Conservation (phyloP, 2,113 vertebrate genomes). For the Xiphophorus maculatus region DNA sequence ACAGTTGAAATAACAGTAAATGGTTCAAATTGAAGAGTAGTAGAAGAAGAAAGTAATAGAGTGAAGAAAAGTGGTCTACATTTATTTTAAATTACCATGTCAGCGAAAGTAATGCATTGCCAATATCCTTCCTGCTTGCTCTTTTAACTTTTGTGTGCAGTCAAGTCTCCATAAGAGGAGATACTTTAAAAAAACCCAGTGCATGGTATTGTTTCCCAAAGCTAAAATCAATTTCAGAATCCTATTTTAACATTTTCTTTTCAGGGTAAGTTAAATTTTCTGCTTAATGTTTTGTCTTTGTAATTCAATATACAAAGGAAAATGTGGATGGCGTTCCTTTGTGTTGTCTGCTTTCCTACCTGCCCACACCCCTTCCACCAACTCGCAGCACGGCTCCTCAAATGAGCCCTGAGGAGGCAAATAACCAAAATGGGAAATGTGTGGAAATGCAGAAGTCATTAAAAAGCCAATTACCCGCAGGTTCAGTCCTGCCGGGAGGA, state of each 20-base stretch:
- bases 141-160: neutral
- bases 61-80: no score
- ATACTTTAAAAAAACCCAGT: neutral
- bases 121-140: no score
- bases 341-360: slow-evolving; percentile 16
- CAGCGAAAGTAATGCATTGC: no score
- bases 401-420: slow-evolving; percentile 64
- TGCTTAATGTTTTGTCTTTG: neutral
- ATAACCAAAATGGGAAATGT: slow-evolving; percentile 57
- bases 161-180: neutral
- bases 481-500: slow-evolving; percentile 78
- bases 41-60: no score
- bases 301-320: neutral
- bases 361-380: slow-evolving; percentile 9
- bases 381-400: slow-evolving; percentile 43
- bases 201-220: slow-evolving; percentile 4
- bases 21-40: no score
- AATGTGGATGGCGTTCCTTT: neutral
- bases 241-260: slow-evolving; percentile 8
- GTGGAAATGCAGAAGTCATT: slow-evolving; percentile 84
- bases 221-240: slow-evolving; percentile 1
- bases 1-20: no score
- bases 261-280: neutral
- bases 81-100: no score
- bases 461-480: slow-evolving; percentile 86